Conservation (phyloP, 2,113 vertebrate species). For the Apteryx mantelli region DNA sequence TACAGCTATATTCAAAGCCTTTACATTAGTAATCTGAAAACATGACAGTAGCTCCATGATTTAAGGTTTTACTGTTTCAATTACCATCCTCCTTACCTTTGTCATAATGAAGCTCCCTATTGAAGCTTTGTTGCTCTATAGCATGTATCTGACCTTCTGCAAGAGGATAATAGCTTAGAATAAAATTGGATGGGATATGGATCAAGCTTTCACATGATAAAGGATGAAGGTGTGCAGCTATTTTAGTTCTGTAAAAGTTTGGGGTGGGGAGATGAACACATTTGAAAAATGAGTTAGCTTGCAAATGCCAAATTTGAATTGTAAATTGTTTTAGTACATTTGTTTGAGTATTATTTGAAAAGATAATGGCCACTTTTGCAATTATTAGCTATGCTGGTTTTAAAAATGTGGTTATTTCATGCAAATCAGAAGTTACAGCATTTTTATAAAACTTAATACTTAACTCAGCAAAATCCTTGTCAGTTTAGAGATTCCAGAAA, state of each 20-base stretch:
- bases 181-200: background rate
- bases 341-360: background rate
- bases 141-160: background rate
- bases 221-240: background rate
- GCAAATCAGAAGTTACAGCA: background rate
- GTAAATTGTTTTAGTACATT: background rate
- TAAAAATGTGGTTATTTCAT: background rate
- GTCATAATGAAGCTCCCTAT: background rate
- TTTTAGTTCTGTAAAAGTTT: background rate
- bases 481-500: background rate
- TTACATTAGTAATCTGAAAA: background rate
- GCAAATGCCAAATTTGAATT: background rate
- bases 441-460: background rate
- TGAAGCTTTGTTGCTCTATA: background rate
- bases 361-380: background rate
- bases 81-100: background rate
- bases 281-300: background rate
- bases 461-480: background rate
- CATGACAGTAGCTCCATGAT: background rate
- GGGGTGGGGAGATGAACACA: background rate
- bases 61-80: background rate
- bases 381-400: background rate
- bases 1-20: background rate
- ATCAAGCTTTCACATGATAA: background rate
- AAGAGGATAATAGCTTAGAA: background rate